These are phyloP conservation scores for Leptoclinus maculatus DNA, from an alignment of 2,797 vertebrate species.

Conservation along the genomic window DNA sequence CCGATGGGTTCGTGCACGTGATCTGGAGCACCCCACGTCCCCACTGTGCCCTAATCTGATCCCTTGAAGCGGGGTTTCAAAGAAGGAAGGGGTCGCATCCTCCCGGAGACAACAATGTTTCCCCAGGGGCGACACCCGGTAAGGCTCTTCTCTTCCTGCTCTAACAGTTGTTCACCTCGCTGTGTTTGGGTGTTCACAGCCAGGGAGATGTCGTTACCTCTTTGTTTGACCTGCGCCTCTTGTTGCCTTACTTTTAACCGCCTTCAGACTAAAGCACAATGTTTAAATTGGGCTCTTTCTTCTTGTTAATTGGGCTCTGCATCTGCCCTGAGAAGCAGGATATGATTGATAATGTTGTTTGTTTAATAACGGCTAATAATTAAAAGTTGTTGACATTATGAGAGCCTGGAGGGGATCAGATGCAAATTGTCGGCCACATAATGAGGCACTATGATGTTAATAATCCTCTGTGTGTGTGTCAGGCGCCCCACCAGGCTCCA, in stretches of 20 bases:
- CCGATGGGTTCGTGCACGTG: constrained; percentile 76
- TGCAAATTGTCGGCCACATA: constrained; percentile 37
- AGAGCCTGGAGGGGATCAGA: constrained; percentile 44
- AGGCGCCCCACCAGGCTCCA: constrained; percentile 94
- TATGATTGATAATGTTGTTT: constrained; percentile 39
- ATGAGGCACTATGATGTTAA: constrained; percentile 53
- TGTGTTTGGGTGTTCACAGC: constrained; percentile 6
- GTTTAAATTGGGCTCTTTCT: constrained; percentile 27
- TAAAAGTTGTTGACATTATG: constrained; percentile 60
- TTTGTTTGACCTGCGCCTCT: constrained; percentile 46
- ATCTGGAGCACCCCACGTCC: constrained; percentile 46
- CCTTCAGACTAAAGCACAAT: constrained; percentile 17
- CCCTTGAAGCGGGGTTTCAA: constrained; percentile 41
- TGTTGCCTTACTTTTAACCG: constrained; percentile 26
- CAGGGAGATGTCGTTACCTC: constrained; percentile 16
- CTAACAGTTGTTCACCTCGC: constrained; percentile 30
- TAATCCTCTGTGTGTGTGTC: constrained; percentile 46
- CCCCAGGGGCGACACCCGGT: constrained; percentile 96
- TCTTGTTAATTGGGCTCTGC: constrained; percentile 35
- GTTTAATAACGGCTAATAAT: constrained; percentile 45
- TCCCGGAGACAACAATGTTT: constrained; percentile 88
- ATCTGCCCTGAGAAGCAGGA: constrained; percentile 24
- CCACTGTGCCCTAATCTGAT: constrained; percentile 37
- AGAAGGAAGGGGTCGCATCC: constrained; percentile 74
- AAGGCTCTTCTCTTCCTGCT: constrained; percentile 72